Evolutionary conservation across 1,140 invertebrate species (phyloP).

Genomic region (Orussus abietinus): DNA sequence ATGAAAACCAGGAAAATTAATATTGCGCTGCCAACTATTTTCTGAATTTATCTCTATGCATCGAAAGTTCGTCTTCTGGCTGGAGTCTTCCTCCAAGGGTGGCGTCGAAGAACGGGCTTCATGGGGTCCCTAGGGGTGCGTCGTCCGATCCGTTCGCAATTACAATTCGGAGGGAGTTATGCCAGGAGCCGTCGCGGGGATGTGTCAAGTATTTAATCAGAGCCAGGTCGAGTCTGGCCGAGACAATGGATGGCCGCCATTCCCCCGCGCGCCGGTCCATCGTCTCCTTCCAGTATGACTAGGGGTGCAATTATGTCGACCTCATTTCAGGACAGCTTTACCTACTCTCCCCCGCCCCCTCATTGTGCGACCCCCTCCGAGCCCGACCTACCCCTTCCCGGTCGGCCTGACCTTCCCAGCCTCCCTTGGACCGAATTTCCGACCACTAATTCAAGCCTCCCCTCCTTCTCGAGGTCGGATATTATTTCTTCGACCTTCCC

Average conservation of each 20-base stretch:
- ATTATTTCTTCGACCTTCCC: too few species aligned
- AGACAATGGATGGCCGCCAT: conserved; percentile 46
- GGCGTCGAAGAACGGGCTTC: conserved; percentile 3
- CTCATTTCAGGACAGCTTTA: conserved; percentile 29
- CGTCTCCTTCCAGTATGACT: conserved; percentile 22
- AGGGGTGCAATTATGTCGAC: conserved; percentile 36
- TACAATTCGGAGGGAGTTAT: conserved; percentile 53
- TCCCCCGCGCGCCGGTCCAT: conserved; percentile 24
- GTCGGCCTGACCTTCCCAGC: not conserved
- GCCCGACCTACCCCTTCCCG: not conserved
- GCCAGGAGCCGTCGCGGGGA: conserved; percentile 36
- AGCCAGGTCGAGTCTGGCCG: conserved; percentile 39
- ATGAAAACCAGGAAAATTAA: too few species aligned
- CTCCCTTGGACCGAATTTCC: too few species aligned
- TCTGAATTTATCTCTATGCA: too few species aligned
- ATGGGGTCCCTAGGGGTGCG: conserved; percentile 4
- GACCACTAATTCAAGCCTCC: conserved; percentile 9
- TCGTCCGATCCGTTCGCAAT: conserved; percentile 33
- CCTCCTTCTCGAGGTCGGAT: too few species aligned
- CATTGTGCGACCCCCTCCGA: conserved; percentile 7
- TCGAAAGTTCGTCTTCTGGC: too few species aligned
- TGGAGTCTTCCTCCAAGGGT: too few species aligned
- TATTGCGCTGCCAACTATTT: too few species aligned
- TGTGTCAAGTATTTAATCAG: conserved; percentile 54
- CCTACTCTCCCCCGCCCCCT: conserved; percentile 11